Percentiles rank a stretch among this genome's conserved stretches.
Conservation (phyloP, 2,797 vertebrate genomes). For the Phrynocephalus vlangalii region DNA sequence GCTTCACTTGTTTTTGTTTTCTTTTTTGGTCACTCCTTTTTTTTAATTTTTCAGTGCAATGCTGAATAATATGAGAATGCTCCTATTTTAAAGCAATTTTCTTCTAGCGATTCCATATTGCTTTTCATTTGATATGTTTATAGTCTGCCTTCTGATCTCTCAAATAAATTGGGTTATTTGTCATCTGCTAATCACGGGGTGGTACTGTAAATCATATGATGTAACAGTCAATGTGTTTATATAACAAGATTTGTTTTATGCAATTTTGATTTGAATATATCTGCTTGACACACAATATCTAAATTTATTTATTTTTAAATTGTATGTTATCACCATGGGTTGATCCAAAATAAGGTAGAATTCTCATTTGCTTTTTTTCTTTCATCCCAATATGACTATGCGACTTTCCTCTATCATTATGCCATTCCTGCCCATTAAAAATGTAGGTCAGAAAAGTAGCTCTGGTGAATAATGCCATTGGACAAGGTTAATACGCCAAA, state of each 20-base stretch:
- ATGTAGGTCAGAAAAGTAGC: constrained; percentile 8
- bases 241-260: background rate
- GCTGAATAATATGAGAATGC: background rate
- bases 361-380: background rate
- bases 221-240: background rate
- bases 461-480: background rate
- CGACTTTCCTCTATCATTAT: background rate
- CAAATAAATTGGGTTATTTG: background rate
- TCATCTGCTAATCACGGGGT: background rate
- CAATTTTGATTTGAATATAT: background rate
- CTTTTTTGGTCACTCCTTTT: background rate
- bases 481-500: background rate
- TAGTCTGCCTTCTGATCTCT: background rate
- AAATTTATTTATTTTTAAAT: background rate
- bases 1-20: no score
- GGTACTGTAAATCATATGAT: background rate
- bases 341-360: background rate
- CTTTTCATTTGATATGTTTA: background rate
- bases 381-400: background rate
- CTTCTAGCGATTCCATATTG: background rate
- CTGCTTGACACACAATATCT: background rate
- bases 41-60: background rate
- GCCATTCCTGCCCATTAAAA: background rate
- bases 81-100: background rate
- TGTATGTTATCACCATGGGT: background rate